These are phyloP conservation scores for Herminia tarsipennalis DNA, from an alignment of 2,888 invertebrate species.

Conservation along the genomic window DNA sequence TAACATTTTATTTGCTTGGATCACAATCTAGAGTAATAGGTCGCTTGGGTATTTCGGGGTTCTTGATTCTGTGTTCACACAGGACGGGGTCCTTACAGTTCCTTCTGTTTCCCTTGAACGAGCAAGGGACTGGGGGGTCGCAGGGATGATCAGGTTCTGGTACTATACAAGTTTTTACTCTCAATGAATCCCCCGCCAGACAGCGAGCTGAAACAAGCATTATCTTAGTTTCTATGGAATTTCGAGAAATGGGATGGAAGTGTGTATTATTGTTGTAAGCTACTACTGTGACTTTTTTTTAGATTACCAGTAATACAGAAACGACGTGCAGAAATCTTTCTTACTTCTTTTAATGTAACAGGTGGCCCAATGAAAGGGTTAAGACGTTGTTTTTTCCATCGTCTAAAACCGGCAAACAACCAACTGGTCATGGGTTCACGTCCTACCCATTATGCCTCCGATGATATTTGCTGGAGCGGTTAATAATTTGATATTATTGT, in stretches of 20 bases:
- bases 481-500: no score
- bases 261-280: no score
- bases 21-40: constrained; percentile 28
- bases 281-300: no score
- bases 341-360: no score
- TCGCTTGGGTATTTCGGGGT: constrained; percentile 23
- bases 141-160: constrained; percentile 37
- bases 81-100: constrained; percentile 31
- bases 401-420: no score
- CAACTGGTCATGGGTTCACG: no score
- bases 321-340: background rate
- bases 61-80: constrained; percentile 44
- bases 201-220: constrained; percentile 46
- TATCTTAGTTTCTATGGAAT: no score
- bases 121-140: constrained; percentile 38
- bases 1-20: constrained; percentile 20
- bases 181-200: constrained; percentile 26
- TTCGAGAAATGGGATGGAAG: no score
- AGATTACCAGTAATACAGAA: background rate
- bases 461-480: no score
- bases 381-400: no score
- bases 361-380: no score
- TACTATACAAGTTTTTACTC: constrained; percentile 30
- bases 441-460: no score
- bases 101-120: constrained; percentile 19